Evolutionary conservation across 2,113 vertebrate genomes (phyloP), one percentile per base, ranked within the genome.

Genomic region (Acrocephalus kingi): DNA sequence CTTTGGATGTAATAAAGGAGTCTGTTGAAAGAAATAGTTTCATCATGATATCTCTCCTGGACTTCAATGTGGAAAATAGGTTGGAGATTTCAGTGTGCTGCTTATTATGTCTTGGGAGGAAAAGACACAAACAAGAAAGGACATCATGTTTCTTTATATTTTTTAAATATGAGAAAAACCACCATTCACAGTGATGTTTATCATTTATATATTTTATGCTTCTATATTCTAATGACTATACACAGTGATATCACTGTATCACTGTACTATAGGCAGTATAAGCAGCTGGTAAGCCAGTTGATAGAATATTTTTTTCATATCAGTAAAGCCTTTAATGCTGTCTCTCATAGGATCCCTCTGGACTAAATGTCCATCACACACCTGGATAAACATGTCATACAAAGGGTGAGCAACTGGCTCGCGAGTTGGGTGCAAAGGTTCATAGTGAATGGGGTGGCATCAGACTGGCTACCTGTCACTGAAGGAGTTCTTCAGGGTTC

Each of bases 391-490:
- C 12, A 10, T 15, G 28, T 39, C 23, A 11, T 16, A 33, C 24
- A 48, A 19, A 46, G 39, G 18, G 15, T 54, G 33, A 61, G 39
- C 23, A 28, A 9, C 28, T 61, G 39, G 48, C 74, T 61, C 6
- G 0, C 0, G 0, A 25, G 9, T 54, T 46, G 28, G 23, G 19
- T 69, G 48, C 39, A 24, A 17, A 55, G n/a, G 15, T 28, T 78
- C 19, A 5, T 11, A 20, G 12, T 24, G 33, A 69, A 24, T 54
- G 28, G 19, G 19, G 10, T 55, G 10, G 30, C 23, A 69, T 39
- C 48, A n/a, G 30, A 15, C 39, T 54, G 64, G 12, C 1, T 2
- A 11, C 39, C 39, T 61, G 39, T 54, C 56, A 62, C 41, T n/a
- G 13, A 23, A 71, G n/a, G 48, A 19, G 13, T 11, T 55, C 48